Evolutionary conservation across 2,888 invertebrate species (phyloP), one percentile per base, ranked within the genome.

Genomic region (Perithous albicinctus): DNA sequence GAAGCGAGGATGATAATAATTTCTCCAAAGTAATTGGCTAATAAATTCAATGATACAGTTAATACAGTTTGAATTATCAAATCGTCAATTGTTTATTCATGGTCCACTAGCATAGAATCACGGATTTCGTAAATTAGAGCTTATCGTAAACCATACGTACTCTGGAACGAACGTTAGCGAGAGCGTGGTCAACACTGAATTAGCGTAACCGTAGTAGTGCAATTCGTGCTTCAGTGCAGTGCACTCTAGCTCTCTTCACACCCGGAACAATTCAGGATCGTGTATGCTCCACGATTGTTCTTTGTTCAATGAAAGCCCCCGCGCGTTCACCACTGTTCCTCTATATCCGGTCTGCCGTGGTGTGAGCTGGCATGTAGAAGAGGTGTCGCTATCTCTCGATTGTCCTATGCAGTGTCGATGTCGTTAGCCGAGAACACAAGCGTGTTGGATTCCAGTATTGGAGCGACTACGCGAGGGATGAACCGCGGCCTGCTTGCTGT

Each of bases 261-360:
- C 76, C 76, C 77, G 63, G 73, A 77, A 81, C 80, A 81, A 81
- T 81, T 56, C 70, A 61, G 46, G 56, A 82, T 72, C 80, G 72
- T 84, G 75, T 80, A 82, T 74, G 70, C 48, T 61, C 72, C 23
- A 73, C 67, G 59, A 75, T 75, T 78, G 84, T 84, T 84, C 84
- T 82, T 84, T 82, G 84, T 84, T 80, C 72, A 63, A 80, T 70
- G 77, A 78, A 78, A 78, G 82, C 75, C 56, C n/a, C 54, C 41
- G 12, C 35, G 32, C 32, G 23, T 67, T 35, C 20, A 46, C 48
- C 38, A 41, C 35, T 29, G 48, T 35, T 32, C 64, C 35, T 48
- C 32, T 67, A 59, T 43, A 66, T 73, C 43, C 46, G 67, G 48
- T 6, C 59, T 15, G 20, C 15, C 41, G 10, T 54, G 10, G 59